Evolutionary conservation across 2,113 vertebrate genomes (phyloP).

Genomic region (Microcebus lehilahytsara): DNA sequence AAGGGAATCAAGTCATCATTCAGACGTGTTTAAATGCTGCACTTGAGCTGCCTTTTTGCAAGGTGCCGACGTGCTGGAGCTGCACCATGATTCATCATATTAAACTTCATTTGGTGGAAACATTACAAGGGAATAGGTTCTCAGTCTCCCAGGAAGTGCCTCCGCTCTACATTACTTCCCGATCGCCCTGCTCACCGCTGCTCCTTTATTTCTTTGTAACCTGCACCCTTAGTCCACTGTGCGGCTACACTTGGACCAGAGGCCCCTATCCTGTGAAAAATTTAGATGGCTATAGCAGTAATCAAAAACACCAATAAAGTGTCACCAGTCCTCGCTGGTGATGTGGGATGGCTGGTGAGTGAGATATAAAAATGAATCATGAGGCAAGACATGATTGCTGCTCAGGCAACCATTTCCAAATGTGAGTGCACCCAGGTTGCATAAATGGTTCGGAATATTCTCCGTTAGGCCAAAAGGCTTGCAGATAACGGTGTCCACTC

Average conservation of each 20-base stretch:
- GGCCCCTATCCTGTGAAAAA: constrained; percentile 86
- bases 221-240: constrained; percentile 68
- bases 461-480: constrained; percentile 80
- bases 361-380: constrained; percentile 91
- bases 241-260: constrained; percentile 81
- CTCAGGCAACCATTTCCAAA: constrained; percentile 85
- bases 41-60: constrained; percentile 77
- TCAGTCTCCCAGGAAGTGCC: constrained; percentile 83
- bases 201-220: constrained; percentile 84
- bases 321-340: constrained; percentile 85
- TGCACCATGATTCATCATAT: constrained; percentile 83
- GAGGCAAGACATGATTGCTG: constrained; percentile 84
- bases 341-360: constrained; percentile 86
- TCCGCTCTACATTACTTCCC: constrained; percentile 81
- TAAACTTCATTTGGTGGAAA: constrained; percentile 85
- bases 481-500: constrained; percentile 78
- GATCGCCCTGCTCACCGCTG: constrained; percentile 66
- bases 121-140: constrained; percentile 83
- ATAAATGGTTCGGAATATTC: constrained; percentile 83
- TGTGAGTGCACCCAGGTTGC: constrained; percentile 77
- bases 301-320: constrained; percentile 91
- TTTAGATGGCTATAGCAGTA: constrained; percentile 86
- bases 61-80: constrained; percentile 72
- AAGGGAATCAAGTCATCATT: constrained; percentile 53
- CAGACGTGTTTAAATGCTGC: constrained; percentile 76